phyloP scores from a whole-genome alignment of 2,888 invertebrate genomes.

The Adelognathus sp. region DNA sequence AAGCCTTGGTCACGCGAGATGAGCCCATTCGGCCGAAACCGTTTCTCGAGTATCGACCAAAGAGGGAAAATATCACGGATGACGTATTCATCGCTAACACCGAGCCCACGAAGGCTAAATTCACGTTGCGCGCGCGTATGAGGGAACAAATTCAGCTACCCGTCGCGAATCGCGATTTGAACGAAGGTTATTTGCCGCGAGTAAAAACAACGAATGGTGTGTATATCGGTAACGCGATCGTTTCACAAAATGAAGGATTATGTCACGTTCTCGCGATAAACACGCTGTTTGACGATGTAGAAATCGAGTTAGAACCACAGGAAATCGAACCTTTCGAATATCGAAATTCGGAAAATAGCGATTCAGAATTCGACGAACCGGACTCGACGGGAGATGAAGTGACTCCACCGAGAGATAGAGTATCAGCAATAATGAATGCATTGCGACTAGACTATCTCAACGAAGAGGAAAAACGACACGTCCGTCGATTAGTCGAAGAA shows the following conservation, averaged over 20 bases:
- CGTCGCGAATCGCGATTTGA: not conserved
- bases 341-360: not conserved
- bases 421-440: no score
- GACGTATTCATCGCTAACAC: not conserved
- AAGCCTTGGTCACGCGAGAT: not conserved
- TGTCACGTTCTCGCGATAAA: not conserved
- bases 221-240: not conserved
- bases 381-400: no score
- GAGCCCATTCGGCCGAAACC: slow-evolving; percentile 19
- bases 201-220: not conserved
- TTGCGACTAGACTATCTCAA: no score
- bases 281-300: not conserved
- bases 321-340: not conserved
- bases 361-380: not conserved
- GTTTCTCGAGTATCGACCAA: not conserved
- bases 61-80: not conserved
- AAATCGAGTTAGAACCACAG: not conserved
- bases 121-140: not conserved
- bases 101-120: not conserved
- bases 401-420: no score
- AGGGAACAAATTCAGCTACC: not conserved
- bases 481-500: no score
- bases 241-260: not conserved
- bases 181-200: no score
- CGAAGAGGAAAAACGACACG: no score